These are phyloP conservation scores for Periplaneta americana DNA, from an alignment of 1,140 invertebrate species.

Conservation along the genomic window DNA sequence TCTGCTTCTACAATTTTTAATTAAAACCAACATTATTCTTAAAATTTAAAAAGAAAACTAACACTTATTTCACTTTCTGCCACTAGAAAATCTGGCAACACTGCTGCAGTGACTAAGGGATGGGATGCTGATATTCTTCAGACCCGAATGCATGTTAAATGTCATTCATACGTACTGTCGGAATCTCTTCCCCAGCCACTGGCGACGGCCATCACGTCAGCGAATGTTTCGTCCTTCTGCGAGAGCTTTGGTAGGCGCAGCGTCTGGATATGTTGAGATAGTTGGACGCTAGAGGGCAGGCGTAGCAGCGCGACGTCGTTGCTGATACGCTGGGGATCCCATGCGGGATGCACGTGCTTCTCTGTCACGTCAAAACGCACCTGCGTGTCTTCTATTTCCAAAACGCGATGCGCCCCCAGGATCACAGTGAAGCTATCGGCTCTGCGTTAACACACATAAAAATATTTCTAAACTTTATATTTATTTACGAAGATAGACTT, in stretches of 20 bases:
- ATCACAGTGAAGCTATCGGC: not conserved
- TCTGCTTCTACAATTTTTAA: too few relatives aligned
- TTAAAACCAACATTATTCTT: too few relatives aligned
- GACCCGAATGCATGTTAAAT: too few relatives aligned
- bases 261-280: constrained; percentile 40
- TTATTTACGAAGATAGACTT: too few relatives aligned
- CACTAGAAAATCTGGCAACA: too few relatives aligned
- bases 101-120: too few relatives aligned
- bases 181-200: constrained; percentile 44
- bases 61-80: too few relatives aligned
- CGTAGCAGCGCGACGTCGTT: not conserved
- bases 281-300: not conserved
- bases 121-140: too few relatives aligned
- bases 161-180: constrained; percentile 33
- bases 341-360: not conserved
- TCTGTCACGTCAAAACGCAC: not conserved
- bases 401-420: not conserved
- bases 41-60: too few relatives aligned
- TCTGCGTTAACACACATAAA: not conserved
- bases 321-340: not conserved
- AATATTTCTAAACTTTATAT: too few relatives aligned
- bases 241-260: constrained; percentile 37
- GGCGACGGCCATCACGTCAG: constrained; percentile 35
- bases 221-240: constrained; percentile 35
- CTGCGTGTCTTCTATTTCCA: not conserved